Evolutionary conservation across 2,797 vertebrate genomes (phyloP).

Genomic region (Tragelaphus oryx): DNA sequence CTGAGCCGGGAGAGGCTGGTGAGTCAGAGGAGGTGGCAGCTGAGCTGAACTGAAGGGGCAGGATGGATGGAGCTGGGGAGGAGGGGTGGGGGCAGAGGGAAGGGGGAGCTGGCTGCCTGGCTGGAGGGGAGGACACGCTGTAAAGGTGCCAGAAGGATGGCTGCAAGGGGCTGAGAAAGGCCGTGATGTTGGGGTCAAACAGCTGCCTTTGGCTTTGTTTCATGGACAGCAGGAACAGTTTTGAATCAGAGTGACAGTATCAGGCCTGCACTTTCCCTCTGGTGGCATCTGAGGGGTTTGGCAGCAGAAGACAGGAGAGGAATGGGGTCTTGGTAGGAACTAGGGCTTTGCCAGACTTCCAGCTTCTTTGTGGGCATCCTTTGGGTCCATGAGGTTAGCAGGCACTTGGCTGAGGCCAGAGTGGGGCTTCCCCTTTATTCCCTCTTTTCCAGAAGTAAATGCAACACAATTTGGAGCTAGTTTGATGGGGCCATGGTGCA

Average conservation of each 20-base stretch:
- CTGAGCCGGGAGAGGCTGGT: neutral
- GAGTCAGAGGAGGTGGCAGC: neutral
- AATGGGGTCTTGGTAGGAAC: neutral
- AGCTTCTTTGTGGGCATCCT: neutral
- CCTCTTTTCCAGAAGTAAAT: neutral
- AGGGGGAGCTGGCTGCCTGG: neutral
- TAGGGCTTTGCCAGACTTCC: accelerated
- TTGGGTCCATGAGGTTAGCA: neutral
- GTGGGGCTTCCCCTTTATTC: neutral
- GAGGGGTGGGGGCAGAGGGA: neutral
- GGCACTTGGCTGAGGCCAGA: neutral
- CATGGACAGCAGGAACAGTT: neutral
- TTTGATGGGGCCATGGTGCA: neutral
- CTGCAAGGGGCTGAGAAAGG: neutral
- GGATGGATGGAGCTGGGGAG: neutral
- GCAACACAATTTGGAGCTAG: neutral
- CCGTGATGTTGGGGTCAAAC: too few relatives aligned
- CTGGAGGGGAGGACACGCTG: accelerated
- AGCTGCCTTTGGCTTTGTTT: neutral
- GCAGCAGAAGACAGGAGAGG: neutral
- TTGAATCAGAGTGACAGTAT: neutral
- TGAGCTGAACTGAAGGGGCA: neutral
- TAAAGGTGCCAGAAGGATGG: neutral
- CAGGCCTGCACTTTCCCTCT: neutral
- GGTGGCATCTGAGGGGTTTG: neutral